A percentile compares a stretch with the other conserved stretches of the same genome.
These are phyloP conservation scores for Globodera rostochiensis DNA, from an alignment of 1,140 invertebrate species.

Conservation along the genomic window DNA sequence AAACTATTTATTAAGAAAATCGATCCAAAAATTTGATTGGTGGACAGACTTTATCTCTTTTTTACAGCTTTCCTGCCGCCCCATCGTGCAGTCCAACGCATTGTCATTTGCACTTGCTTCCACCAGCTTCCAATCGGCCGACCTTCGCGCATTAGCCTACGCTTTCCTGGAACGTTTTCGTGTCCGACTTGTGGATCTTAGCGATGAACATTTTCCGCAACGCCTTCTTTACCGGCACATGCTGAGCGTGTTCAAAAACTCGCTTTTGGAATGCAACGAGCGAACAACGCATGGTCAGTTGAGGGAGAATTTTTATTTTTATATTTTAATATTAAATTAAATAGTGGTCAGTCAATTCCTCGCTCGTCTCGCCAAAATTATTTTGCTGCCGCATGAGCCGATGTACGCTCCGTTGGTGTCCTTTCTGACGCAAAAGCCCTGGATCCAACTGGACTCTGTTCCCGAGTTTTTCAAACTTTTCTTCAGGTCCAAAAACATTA, in stretches of 20 bases:
- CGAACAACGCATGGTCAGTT: conserved; percentile 15
- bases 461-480: conserved; percentile 60
- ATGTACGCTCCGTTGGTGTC: conserved; percentile 54
- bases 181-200: conserved; percentile 39
- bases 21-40: not conserved
- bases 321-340: conserved; percentile 27
- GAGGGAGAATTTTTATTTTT: conserved; percentile 26
- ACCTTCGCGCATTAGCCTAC: conserved; percentile 49
- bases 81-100: conserved; percentile 46
- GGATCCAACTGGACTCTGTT: conserved; percentile 50
- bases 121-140: conserved; percentile 42
- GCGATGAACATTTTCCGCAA: conserved; percentile 52
- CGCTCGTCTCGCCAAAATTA: conserved; percentile 53
- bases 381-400: conserved; percentile 45
- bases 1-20: no score
- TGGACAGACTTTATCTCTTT: not conserved
- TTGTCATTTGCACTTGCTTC: conserved; percentile 53
- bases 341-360: conserved; percentile 60
- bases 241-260: conserved; percentile 52
- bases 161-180: conserved; percentile 37
- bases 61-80: conserved; percentile 47
- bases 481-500: conserved; percentile 30
- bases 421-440: conserved; percentile 54
- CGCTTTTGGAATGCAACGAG: conserved; percentile 43
- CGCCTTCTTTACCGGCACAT: conserved; percentile 43